A percentile compares a stretch with the other conserved stretches of the same genome.
Conservation (phyloP, 2,888 invertebrate species). For the Chymomyza fuscimana region DNA sequence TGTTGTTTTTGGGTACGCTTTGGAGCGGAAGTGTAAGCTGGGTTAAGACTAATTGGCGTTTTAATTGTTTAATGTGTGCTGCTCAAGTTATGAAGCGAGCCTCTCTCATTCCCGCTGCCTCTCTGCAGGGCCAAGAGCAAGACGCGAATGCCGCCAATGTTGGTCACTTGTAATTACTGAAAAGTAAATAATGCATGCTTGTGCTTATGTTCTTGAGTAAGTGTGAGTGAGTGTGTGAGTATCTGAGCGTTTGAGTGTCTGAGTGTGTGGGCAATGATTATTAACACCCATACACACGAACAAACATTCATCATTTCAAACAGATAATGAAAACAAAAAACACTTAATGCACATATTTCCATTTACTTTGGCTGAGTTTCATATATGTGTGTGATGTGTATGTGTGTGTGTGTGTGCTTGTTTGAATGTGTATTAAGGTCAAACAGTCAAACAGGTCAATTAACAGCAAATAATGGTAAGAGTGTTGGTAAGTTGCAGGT, state of each 20-base stretch:
- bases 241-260: background rate
- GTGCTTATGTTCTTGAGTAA: background rate
- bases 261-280: background rate
- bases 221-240: background rate
- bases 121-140: conserved; percentile 5
- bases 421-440: background rate
- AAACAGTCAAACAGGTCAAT: background rate
- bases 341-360: background rate
- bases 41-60: conserved; percentile 75
- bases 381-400: background rate
- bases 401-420: conserved; percentile 1
- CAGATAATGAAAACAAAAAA: conserved; percentile 15
- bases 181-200: conserved; percentile 2
- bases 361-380: background rate
- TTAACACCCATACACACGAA: background rate
- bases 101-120: background rate
- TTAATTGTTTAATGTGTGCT: conserved; percentile 39
- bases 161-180: background rate
- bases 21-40: conserved; percentile 64
- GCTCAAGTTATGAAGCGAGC: conserved; percentile 16
- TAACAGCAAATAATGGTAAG: background rate
- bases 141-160: conserved; percentile 8
- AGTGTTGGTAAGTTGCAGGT: background rate
- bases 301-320: conserved; percentile 17
- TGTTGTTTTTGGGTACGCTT: conserved; percentile 16